Evolutionary conservation across 2,797 vertebrate species (phyloP).

Genomic region (Chiloscyllium punctatum): DNA sequence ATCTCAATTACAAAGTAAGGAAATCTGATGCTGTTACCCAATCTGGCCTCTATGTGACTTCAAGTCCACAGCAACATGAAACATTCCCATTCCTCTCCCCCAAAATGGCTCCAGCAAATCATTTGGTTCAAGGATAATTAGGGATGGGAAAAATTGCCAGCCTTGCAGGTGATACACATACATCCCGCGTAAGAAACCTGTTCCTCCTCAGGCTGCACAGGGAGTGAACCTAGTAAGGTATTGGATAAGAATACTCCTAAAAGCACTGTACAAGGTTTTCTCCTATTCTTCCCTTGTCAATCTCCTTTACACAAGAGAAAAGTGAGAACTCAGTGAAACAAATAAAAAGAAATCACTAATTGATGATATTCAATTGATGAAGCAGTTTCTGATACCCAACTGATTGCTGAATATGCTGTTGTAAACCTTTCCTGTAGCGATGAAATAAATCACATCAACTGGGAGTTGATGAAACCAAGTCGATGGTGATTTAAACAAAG

Average conservation of each 20-base stretch:
- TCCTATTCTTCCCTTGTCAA: neutral
- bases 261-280: neutral
- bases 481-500: neutral
- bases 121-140: no score
- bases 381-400: neutral
- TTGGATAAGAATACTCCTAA: neutral
- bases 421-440: neutral
- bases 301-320: neutral
- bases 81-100: no score
- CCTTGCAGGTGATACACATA: no score
- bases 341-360: neutral
- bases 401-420: constrained; percentile 12
- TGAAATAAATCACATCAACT: neutral
- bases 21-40: no score
- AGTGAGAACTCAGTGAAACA: neutral
- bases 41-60: no score
- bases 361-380: neutral
- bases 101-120: no score
- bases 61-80: no score
- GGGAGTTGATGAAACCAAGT: constrained; percentile 1
- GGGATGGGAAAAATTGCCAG: no score
- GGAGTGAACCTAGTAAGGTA: neutral
- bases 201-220: no score
- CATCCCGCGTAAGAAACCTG: no score
- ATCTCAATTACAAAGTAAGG: no score